Evolutionary conservation across 2,113 vertebrate species (phyloP), one percentile per base, ranked within the genome.

Genomic region (Gavialis gangeticus): DNA sequence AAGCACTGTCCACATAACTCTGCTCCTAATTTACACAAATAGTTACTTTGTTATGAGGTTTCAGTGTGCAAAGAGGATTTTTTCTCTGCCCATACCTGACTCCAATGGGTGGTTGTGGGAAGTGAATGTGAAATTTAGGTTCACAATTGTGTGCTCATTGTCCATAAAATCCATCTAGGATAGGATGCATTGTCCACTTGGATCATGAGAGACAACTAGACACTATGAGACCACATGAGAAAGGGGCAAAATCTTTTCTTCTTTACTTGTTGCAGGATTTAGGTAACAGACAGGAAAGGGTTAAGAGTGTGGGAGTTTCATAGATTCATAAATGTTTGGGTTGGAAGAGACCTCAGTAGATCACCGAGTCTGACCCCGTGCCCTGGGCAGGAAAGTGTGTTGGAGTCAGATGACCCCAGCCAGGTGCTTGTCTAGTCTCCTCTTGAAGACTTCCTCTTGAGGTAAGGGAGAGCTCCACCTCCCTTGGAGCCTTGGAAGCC

Each of bases 171-270:
- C 69, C 22, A 30, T 30, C 84, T 46, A 62, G 22, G 59, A 9
- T 22, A 11, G 59, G 12, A 30, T 75, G 19, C 58, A 3, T 0
- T 90, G 89, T 21, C 46, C 0, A 0, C 25, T 37, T 63, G 22
- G 24, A 21, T 66, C 21, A 85, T 64, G 77, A 67, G 87, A 67
- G 66, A 75, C 34, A 64, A 46, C 71, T 81, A 79, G 71, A 34
- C 1, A 14, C 28, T 28, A 57, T 82, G 75, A 67, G 34, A 6
- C 25, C 3, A 28, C 67, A 24, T 18, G n/a, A n/a, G 67, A 7
- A 17, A 17, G 62, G 58, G 80, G 27, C 75, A 14, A 89, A 90
- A 91, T 93, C 73, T 10, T 12, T 80, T 79, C 75, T 84, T 59
- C 12, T 82, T 63, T 88, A 2, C 56, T 82, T 86, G 17, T 62